phyloP scores from a whole-genome alignment of 2,797 vertebrate species.

The Coreius guichenoti region DNA sequence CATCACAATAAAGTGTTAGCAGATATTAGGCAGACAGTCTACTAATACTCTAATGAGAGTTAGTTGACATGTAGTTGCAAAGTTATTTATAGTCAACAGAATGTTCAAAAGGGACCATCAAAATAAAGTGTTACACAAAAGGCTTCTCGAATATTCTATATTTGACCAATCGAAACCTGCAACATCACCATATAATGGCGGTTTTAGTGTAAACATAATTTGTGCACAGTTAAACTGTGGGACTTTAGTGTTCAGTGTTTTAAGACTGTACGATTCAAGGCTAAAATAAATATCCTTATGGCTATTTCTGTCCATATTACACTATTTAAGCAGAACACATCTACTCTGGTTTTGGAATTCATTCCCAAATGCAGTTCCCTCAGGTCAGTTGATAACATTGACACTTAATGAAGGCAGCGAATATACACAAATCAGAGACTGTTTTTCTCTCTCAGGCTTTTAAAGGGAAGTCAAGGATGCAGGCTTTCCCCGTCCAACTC shows the following conservation, averaged over 20 bases:
- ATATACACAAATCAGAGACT: constrained; percentile 79
- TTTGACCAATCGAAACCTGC: not conserved
- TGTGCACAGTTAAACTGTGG: constrained; percentile 12
- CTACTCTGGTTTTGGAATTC: constrained; percentile 68
- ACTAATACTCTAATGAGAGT: too few relatives aligned
- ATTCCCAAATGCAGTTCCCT: constrained; percentile 71
- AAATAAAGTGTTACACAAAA: not conserved
- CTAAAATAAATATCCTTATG: constrained; percentile 61
- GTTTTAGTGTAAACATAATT: constrained; percentile 20
- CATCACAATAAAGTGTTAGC: too few relatives aligned
- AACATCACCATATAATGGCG: not conserved
- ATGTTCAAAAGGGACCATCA: too few relatives aligned
- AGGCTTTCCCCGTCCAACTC: constrained; percentile 75
- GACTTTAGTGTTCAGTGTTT: constrained; percentile 14
- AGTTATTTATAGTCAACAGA: too few relatives aligned
- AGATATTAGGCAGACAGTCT: too few relatives aligned
- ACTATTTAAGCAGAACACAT: constrained; percentile 62
- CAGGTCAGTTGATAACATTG: constrained; percentile 71
- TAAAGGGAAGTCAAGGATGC: constrained; percentile 68
- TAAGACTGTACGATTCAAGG: constrained; percentile 48
- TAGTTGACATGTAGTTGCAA: too few relatives aligned
- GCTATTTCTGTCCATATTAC: constrained; percentile 65
- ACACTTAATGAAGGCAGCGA: constrained; percentile 72
- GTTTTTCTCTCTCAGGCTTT: constrained; percentile 75
- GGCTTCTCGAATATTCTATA: not conserved